Evolutionary conservation across 2,888 invertebrate genomes (phyloP).

Genomic region (Cyclophora albipunctata): DNA sequence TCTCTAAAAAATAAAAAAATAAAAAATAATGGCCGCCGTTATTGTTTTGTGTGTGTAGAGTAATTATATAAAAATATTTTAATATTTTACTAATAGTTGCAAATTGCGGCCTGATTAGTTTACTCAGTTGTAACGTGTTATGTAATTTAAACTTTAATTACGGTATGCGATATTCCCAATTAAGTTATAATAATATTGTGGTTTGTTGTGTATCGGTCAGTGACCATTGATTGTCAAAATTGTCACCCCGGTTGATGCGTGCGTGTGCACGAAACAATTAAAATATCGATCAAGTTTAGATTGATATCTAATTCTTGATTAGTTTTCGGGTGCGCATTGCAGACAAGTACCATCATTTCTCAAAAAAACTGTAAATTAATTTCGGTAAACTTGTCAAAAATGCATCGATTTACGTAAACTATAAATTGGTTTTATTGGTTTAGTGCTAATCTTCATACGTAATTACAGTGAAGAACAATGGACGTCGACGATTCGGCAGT

Average conservation of each 20-base stretch:
- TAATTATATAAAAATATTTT: no score
- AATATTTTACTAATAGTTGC: no score
- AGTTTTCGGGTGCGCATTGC: no score
- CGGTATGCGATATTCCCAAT: no score
- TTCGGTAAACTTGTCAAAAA: neutral
- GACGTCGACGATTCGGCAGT: conserved; percentile 92
- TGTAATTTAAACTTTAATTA: no score
- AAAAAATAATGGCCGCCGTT: no score
- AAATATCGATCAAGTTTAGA: conserved; percentile 11
- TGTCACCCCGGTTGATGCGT: conserved; percentile 43
- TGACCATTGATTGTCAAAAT: conserved; percentile 21
- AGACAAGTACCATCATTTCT: no score
- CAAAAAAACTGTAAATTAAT: neutral
- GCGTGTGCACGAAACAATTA: conserved; percentile 40
- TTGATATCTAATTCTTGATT: neutral
- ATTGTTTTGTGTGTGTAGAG: no score
- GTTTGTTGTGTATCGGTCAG: conserved; percentile 5
- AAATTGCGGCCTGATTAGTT: no score
- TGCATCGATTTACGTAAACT: conserved; percentile 9
- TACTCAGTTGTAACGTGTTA: no score
- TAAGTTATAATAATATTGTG: no score
- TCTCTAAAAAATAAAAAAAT: no score
- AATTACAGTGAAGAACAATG: conserved; percentile 77
- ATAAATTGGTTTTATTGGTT: conserved; percentile 27
- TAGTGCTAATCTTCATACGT: conserved; percentile 28